Conservation (phyloP, 2,888 invertebrate genomes). For the Abscondita cerata region DNA sequence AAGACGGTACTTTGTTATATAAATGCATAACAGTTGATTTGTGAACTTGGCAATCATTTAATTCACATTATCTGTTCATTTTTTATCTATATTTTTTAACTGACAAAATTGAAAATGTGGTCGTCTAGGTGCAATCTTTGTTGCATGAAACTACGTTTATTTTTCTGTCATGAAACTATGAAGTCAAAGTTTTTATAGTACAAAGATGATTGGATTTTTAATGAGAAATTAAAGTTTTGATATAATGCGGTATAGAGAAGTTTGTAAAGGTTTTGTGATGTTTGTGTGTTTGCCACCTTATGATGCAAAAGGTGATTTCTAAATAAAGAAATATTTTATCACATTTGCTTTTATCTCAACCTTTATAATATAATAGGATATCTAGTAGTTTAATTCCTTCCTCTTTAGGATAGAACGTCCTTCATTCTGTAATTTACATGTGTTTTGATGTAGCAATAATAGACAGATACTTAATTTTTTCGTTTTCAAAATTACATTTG, state of each 20-base stretch:
- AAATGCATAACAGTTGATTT: slow-evolving; percentile 20
- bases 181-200: slow-evolving; percentile 36
- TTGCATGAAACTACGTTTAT: too few species aligned
- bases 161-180: too few species aligned
- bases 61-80: slow-evolving; percentile 28
- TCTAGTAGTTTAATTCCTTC: too few species aligned
- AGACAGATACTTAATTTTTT: too few species aligned
- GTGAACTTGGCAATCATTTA: slow-evolving; percentile 29
- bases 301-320: slow-evolving; percentile 58
- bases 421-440: too few species aligned
- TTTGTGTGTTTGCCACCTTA: slow-evolving; percentile 50
- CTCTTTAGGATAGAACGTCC: too few species aligned
- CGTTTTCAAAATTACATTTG: too few species aligned
- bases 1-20: slow-evolving; percentile 41
- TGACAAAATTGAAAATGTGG: slow-evolving; percentile 38
- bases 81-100: slow-evolving; percentile 26
- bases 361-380: too few species aligned
- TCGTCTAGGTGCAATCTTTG: slow-evolving; percentile 39
- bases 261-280: slow-evolving; percentile 45
- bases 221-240: not conserved
- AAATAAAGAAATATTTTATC: slow-evolving; percentile 47
- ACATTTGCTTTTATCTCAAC: not conserved
- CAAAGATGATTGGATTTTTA: not conserved
- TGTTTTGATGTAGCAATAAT: too few species aligned
- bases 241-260: slow-evolving; percentile 20